Conservation (phyloP, 2,888 invertebrate genomes). For the Girardia tigrina region DNA sequence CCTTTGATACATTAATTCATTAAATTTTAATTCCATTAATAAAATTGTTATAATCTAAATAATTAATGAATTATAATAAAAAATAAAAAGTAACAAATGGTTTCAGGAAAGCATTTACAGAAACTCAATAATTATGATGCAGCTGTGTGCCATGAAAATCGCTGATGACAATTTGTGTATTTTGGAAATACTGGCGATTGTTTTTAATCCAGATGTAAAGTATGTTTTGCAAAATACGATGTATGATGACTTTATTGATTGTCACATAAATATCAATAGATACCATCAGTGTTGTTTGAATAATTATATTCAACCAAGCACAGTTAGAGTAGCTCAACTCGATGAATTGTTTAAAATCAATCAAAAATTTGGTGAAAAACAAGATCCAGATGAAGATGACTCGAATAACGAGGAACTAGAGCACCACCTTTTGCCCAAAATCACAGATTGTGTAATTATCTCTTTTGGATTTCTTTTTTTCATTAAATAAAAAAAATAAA, state of each 20-base stretch:
- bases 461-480: too few species aligned
- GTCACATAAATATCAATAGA: background rate
- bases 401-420: background rate
- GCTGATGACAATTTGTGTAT: background rate
- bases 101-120: constrained; percentile 12
- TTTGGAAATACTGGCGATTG: background rate
- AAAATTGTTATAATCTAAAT: too few species aligned
- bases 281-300: background rate
- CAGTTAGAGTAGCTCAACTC: background rate
- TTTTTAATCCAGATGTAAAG: constrained; percentile 10
- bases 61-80: too few species aligned
- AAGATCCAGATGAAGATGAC: background rate
- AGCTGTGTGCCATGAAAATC: constrained; percentile 18
- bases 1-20: too few species aligned
- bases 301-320: background rate
- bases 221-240: background rate
- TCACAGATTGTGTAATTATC: background rate
- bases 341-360: constrained; percentile 4
- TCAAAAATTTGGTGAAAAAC: background rate
- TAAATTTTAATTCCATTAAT: too few species aligned
- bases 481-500: too few species aligned
- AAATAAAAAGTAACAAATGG: too few species aligned
- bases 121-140: constrained; percentile 13
- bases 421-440: background rate
- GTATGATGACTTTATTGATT: background rate